Conservation (phyloP, 2,797 vertebrate genomes). For the Morus bassanus region DNA sequence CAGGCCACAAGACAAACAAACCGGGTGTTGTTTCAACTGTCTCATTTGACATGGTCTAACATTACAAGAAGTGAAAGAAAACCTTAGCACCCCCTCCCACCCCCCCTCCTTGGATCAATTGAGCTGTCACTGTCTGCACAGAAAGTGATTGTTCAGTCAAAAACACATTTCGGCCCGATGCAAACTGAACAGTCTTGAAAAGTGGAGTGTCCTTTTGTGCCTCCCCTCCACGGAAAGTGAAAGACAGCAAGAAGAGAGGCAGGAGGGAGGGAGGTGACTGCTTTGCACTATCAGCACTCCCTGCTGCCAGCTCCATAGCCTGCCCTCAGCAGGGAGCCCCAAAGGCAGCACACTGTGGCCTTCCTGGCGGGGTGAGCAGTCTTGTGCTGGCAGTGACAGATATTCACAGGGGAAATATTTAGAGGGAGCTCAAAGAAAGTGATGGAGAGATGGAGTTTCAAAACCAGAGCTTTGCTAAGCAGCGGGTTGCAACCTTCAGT, state of each 20-base stretch:
- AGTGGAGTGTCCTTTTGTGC: constrained; percentile 39
- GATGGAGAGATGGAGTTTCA: not conserved
- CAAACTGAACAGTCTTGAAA: constrained; percentile 28
- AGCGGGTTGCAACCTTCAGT: not conserved
- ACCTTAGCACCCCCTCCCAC: not conserved
- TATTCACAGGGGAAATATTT: not conserved
- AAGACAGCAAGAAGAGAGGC: not conserved
- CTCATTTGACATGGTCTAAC: constrained; percentile 43
- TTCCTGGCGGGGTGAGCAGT: not conserved
- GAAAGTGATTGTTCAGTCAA: constrained; percentile 39
- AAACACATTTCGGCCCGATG: constrained; percentile 26
- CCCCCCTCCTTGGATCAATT: constrained; percentile 12
- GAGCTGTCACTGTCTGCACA: constrained; percentile 51
- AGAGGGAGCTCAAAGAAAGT: not conserved
- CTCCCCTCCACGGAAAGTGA: not conserved
- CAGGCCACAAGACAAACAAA: not conserved
- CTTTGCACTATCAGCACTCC: not conserved
- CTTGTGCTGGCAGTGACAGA: not conserved
- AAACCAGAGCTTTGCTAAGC: not conserved
- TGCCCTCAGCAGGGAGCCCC: not conserved
- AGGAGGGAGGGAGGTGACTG: not conserved
- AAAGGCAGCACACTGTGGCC: not conserved
- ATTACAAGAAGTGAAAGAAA: constrained; percentile 47
- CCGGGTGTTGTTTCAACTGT: not conserved
- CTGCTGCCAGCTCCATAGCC: not conserved